Evolutionary conservation across 2,888 invertebrate species (phyloP).

Genomic region (Troides aeacus): DNA sequence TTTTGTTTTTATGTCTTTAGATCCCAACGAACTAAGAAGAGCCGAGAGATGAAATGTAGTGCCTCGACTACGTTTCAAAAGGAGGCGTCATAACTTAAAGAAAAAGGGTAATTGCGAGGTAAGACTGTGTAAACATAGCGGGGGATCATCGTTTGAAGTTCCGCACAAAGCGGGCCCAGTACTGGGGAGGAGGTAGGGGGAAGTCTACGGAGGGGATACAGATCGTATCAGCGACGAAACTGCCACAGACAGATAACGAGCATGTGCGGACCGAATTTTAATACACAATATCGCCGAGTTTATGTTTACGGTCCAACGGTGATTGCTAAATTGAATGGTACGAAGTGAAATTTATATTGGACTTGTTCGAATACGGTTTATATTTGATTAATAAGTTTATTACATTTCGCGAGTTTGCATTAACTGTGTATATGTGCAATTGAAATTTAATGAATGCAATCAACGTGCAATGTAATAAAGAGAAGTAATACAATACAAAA

Average conservation of each 20-base stretch:
- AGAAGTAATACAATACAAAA: no score
- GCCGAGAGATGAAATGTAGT: not conserved
- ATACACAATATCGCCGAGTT: conserved; percentile 39
- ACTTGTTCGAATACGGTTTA: not conserved
- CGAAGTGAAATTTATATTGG: conserved; percentile 23
- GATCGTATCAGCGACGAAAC: conserved; percentile 70
- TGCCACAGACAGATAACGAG: conserved; percentile 71
- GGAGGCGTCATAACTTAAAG: conserved; percentile 24
- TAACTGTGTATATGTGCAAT: not conserved
- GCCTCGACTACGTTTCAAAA: conserved; percentile 6
- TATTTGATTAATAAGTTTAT: not conserved
- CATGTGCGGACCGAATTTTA: conserved; percentile 69
- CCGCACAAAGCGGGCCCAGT: conserved; percentile 52
- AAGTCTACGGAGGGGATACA: conserved; percentile 43
- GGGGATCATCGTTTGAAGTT: conserved; percentile 64
- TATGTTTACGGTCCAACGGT: conserved; percentile 26
- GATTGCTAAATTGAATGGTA: conserved; percentile 30
- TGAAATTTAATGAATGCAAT: not conserved
- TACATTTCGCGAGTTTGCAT: not conserved
- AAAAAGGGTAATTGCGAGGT: conserved; percentile 25
- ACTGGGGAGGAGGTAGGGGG: conserved; percentile 35
- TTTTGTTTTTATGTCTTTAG: not conserved
- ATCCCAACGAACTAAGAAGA: not conserved
- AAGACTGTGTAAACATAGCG: conserved; percentile 27
- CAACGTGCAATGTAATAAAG: not conserved